Percentiles rank a stretch among this genome's conserved stretches.
Conservation (phyloP, 1,140 invertebrate species). For the Aplysia californica region DNA sequence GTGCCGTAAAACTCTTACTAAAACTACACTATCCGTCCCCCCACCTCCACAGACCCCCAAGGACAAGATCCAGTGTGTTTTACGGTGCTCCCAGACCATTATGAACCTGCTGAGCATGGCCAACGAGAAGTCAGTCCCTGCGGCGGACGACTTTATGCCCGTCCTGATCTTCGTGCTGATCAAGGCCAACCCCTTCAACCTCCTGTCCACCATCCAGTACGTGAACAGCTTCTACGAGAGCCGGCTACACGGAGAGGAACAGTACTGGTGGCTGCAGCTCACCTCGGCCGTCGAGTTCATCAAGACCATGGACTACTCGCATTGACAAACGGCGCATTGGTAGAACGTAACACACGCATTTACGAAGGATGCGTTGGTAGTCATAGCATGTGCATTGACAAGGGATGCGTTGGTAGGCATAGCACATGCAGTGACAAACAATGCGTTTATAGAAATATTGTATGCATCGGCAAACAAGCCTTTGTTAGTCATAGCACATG, state of each 20-base stretch:
- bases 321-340: too few species aligned
- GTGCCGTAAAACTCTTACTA: too few species aligned
- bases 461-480: too few species aligned
- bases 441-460: too few species aligned
- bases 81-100: constrained; percentile 87
- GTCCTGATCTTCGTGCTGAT: constrained; percentile 97
- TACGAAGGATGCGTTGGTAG: too few species aligned
- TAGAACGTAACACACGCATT: too few species aligned
- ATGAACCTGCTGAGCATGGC: constrained; percentile 91
- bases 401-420: too few species aligned
- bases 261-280: constrained; percentile 99
- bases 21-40: background rate
- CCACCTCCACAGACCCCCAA: constrained; percentile 76
- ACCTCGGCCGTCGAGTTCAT: constrained; percentile 96
- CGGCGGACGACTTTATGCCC: constrained; percentile 97
- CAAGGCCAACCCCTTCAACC: constrained; percentile 93
- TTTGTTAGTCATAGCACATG: too few species aligned
- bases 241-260: constrained; percentile 88
- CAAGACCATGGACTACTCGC: constrained; percentile 95
- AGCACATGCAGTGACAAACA: too few species aligned
- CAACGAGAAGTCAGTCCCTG: constrained; percentile 82
- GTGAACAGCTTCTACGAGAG: constrained; percentile 92
- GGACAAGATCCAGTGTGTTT: constrained; percentile 92
- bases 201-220: constrained; percentile 97
- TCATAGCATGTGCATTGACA: too few species aligned